Conservation (phyloP, 2,113 vertebrate species). For the Anarrhichthys ocellatus region DNA sequence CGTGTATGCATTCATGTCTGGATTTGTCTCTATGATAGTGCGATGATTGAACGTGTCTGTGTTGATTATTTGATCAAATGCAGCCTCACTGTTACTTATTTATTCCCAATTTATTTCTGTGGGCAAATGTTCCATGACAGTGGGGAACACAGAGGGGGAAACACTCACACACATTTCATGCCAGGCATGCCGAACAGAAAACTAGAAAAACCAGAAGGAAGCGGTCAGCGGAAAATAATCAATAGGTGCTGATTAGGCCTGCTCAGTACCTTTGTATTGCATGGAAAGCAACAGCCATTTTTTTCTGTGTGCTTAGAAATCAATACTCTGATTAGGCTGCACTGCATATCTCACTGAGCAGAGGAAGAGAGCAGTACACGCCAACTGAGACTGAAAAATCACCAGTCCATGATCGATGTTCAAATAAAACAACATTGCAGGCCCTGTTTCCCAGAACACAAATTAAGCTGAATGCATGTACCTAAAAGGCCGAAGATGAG, state of each 20-base stretch:
- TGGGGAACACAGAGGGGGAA: neutral
- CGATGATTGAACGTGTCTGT: conserved; percentile 53
- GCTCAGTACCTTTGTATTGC: conserved; percentile 73
- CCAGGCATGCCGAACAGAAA: conserved; percentile 33
- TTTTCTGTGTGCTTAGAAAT: conserved; percentile 65
- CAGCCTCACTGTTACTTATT: conserved; percentile 50
- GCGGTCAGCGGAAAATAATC: conserved; percentile 71
- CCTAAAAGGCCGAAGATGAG: conserved; percentile 16
- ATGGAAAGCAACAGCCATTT: conserved; percentile 59
- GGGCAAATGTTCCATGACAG: conserved; percentile 45
- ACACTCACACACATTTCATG: conserved; percentile 29
- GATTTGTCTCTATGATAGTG: conserved; percentile 40
- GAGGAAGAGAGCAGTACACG: conserved; percentile 59
- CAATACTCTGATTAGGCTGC: conserved; percentile 71
- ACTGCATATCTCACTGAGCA: conserved; percentile 63
- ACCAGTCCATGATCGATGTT: conserved; percentile 43
- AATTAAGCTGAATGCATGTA: conserved; percentile 36
- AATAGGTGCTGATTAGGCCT: conserved; percentile 77
- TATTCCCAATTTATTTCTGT: conserved; percentile 45
- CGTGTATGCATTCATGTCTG: conserved; percentile 17
- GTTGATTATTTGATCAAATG: conserved; percentile 73
- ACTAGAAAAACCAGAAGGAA: conserved; percentile 53
- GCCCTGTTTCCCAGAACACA: conserved; percentile 42
- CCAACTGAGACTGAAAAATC: conserved; percentile 53
- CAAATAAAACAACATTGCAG: conserved; percentile 51